These are phyloP conservation scores for Apogon talboti DNA, from an alignment of 2,797 vertebrate genomes.

Conservation along the genomic window DNA sequence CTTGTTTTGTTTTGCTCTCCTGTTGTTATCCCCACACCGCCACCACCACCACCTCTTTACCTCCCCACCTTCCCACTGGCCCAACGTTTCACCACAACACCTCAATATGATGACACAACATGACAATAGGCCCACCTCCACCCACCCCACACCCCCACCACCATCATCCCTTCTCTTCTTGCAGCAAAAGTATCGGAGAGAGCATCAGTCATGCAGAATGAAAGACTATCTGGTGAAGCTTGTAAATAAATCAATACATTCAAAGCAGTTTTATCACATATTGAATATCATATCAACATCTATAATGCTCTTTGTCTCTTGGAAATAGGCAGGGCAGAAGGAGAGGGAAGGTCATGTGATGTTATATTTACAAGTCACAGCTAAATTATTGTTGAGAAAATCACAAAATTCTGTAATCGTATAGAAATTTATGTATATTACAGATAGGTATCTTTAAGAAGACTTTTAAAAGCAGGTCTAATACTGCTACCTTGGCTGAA, in stretches of 20 bases:
- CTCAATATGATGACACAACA: slow-evolving; percentile 45
- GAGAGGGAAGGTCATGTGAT: no score
- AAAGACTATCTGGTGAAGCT: slow-evolving; percentile 72
- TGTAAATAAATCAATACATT: slow-evolving; percentile 86
- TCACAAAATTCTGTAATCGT: not conserved
- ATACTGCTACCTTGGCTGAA: no score
- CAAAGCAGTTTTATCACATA: slow-evolving; percentile 80
- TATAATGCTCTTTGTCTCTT: slow-evolving; percentile 75
- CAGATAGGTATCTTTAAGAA: no score
- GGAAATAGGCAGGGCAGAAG: slow-evolving; percentile 49
- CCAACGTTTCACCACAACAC: slow-evolving; percentile 29
- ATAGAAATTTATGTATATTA: no score
- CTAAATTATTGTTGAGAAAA: slow-evolving; percentile 2
- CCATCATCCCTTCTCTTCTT: slow-evolving; percentile 12
- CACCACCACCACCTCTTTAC: not conserved
- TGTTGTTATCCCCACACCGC: slow-evolving; percentile 21
- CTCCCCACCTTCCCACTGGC: slow-evolving; percentile 12
- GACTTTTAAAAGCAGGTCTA: no score
- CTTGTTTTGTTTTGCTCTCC: slow-evolving; percentile 77
- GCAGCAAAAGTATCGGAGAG: slow-evolving; percentile 69
- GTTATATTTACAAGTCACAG: slow-evolving; percentile 28
- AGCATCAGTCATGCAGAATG: slow-evolving; percentile 72
- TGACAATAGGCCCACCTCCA: slow-evolving; percentile 30
- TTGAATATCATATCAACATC: slow-evolving; percentile 84
- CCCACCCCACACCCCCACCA: slow-evolving; percentile 1